Evolutionary conservation across 2,888 invertebrate genomes (phyloP), one percentile per base, ranked within the genome.

Genomic region (Tethea ocularis): DNA sequence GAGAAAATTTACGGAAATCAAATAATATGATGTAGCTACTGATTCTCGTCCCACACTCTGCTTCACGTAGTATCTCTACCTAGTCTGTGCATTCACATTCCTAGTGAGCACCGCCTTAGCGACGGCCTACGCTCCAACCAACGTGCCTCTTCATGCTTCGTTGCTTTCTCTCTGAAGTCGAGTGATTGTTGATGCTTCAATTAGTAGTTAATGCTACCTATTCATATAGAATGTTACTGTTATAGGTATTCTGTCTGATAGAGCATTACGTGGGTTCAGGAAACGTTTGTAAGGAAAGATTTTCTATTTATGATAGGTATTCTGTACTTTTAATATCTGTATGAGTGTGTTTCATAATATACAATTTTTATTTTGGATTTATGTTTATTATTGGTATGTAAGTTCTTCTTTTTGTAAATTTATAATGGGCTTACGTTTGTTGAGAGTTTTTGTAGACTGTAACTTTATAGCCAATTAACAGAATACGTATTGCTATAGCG

Each of bases 171-270:
- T 71, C 63, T 67, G 68, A 72, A 68, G 68, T 68, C 63, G 66
- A 72, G 72, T 75, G 76, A 78, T 77, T 80, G 78, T 77, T 77
- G 75, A 70, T 71, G 74, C 73, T 76, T 72, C 77, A 72, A 60
- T 61, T 52, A 26, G 24, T 17, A 52, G 24, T 24, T 17, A 52
- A 52, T 52, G 26, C 17, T 52, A 29, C 17, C 26, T 52, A 26
- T 46, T 46, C 46, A 5, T 20, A 20, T 46, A n/a, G 46, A 2
- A 20, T 46, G 46, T 46, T 17, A 7, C 20, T 3, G 3, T 20
- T 46, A 46, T 46, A 20, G 10, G 20, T 46, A 6, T 46, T 20
- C 20, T 46, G 46, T 46, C 46, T 38, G 38, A 20, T 20, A 20
- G 17, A 46, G n/a, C 46, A 46, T 20, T 46, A 20, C 46, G 46